Conservation (phyloP, 2,797 vertebrate species). For the Okamejei kenojei region DNA sequence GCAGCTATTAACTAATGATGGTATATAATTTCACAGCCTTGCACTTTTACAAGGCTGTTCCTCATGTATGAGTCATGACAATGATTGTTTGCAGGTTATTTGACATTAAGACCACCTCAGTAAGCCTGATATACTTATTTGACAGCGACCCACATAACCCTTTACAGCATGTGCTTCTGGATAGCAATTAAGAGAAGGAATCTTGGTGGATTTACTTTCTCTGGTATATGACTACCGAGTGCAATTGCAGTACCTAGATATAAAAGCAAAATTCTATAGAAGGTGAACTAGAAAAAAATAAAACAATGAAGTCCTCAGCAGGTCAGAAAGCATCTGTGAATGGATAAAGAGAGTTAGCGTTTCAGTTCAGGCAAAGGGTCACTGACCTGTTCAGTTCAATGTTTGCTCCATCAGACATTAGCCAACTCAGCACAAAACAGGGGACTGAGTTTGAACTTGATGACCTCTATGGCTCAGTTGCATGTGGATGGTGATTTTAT, state of each 20-base stretch:
- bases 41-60: neutral
- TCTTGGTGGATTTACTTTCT: neutral
- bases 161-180: neutral
- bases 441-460: neutral
- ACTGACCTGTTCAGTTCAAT: neutral
- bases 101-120: neutral
- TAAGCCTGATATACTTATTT: neutral
- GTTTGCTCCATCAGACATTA: neutral
- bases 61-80: neutral
- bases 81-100: neutral
- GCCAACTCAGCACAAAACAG: neutral
- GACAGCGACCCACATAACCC: too few species aligned
- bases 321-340: too few species aligned
- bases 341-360: too few species aligned
- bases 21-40: neutral
- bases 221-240: neutral
- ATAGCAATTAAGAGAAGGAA: neutral
- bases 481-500: neutral
- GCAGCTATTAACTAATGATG: neutral
- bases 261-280: neutral
- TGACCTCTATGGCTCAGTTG: neutral
- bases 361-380: too few species aligned
- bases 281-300: too few species aligned
- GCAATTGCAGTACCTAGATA: neutral
- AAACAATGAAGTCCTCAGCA: too few species aligned